Base-by-base conservation (phyloP, 2,888 invertebrate species). In the Erebia epiphron region DNA sequence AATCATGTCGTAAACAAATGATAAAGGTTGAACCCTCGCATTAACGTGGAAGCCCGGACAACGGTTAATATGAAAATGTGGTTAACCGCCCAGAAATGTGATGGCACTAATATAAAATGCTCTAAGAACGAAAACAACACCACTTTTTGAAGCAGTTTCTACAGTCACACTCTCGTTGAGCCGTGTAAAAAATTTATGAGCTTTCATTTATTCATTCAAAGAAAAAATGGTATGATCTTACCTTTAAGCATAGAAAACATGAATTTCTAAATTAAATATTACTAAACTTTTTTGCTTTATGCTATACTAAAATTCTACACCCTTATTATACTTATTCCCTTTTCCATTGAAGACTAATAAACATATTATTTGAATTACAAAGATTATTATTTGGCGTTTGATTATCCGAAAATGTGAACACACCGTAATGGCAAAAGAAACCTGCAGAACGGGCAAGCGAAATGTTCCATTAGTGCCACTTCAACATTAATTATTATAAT, bases 101-200 rank as follows among this genome's bases (percentile, higher is more conserved):
- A 89, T 82, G 86, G 82, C 86, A 89, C 90, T 91, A 90, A 92
- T 90, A 90, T 89, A 90, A 90, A 91, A 90, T 90, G 88, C 87
- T 89, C 90, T 89, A 88, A 87, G 87, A 81, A 77, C 75, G 76
- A 89, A 89, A 90, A 87, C 86, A 86, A 87, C 87, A 87, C 88
- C 88, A 86, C 67, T 70, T 66, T 65, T 72, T 69, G 9, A 16
- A 54, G 18, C 18, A 54, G 18, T 16, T 52, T 50, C 49, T 58
- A n/a, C 41, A 52, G 14, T 13, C 9, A 61, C 41, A 26, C 10
- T 41, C 14, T 41, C 67, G 16, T 35, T 18, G 14, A 49, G 4
- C n/a, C 16, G 61, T 3, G n/a, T 58, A 10, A 58, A 52, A 64
- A 52, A 26, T 43, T 63, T 63, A 63, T 14, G 13, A 52, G 50